A percentile compares a stretch with the other conserved stretches of the same genome.
Evolutionary conservation across 2,888 invertebrate genomes (phyloP).

Genomic region (Amiota mariae): DNA sequence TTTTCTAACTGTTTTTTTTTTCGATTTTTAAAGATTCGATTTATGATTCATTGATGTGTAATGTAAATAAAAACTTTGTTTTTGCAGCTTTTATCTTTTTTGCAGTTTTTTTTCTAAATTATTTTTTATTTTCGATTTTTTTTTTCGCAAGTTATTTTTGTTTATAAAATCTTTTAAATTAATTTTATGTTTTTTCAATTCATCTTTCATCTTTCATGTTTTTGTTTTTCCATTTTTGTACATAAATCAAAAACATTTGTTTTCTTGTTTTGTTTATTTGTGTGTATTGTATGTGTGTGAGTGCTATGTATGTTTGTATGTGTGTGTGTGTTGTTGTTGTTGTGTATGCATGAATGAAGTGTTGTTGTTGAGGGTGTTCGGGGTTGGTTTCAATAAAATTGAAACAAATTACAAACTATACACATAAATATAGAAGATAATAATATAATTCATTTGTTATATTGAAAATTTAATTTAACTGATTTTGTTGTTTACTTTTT

Average conservation of each 20-base stretch:
- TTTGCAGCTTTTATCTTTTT: constrained; percentile 34
- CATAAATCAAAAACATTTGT: constrained; percentile 14
- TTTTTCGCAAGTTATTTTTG: constrained; percentile 30
- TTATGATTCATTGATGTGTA: constrained; percentile 31
- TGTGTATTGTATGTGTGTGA: constrained; percentile 20
- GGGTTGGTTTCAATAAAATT: constrained; percentile 1
- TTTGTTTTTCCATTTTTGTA: constrained; percentile 26
- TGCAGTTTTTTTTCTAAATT: constrained; percentile 27
- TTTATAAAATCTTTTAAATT: constrained; percentile 21
- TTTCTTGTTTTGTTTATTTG: constrained; percentile 10
- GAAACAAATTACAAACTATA: constrained; percentile 33
- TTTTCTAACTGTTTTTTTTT: constrained; percentile 23
- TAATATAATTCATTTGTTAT: constrained; percentile 30
- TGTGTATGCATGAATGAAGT: constrained; percentile 1
- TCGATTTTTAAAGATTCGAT: constrained; percentile 10
- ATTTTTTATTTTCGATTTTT: constrained; percentile 32
- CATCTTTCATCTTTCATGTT: constrained; percentile 32
- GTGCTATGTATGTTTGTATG: constrained; percentile 33
- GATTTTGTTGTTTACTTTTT: constrained; percentile 35
- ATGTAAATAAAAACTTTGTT: constrained; percentile 38
- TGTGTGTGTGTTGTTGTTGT: constrained; percentile 3
- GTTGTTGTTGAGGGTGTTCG: neutral
- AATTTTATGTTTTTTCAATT: neutral
- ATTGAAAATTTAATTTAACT: constrained; percentile 25
- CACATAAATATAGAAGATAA: constrained; percentile 30